A percentile compares a stretch with the other conserved stretches of the same genome.
Conservation (phyloP, 2,888 invertebrate species). For the Cancer borealis region DNA sequence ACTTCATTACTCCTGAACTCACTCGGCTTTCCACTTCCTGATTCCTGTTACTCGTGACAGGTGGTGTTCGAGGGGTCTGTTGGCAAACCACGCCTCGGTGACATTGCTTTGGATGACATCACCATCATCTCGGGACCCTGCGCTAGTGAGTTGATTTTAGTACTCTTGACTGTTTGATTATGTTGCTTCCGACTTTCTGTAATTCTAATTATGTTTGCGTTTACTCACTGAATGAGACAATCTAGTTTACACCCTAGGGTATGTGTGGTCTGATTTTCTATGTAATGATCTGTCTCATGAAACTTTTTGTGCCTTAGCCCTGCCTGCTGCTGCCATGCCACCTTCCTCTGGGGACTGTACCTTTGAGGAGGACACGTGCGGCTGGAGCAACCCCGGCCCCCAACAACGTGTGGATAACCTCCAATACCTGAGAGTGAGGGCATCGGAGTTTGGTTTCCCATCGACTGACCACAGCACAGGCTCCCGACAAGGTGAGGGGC, state of each 20-base stretch:
- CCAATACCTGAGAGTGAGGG: constrained; percentile 81
- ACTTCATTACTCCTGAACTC: neutral
- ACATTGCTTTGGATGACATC: constrained; percentile 84
- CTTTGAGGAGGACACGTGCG: constrained; percentile 83
- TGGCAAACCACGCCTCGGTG: constrained; percentile 83
- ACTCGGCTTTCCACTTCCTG: neutral
- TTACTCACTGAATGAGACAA: too few species aligned
- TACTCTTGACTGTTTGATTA: neutral
- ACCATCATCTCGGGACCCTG: constrained; percentile 83
- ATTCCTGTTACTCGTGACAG: constrained; percentile 78
- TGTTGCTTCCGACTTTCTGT: too few species aligned
- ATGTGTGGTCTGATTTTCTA: neutral
- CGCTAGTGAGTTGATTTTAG: constrained; percentile 74
- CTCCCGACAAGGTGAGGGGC: constrained; percentile 63
- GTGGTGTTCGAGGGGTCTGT: constrained; percentile 83
- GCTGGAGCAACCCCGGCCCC: constrained; percentile 82
- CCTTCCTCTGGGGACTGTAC: constrained; percentile 82
- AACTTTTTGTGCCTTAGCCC: constrained; percentile 52
- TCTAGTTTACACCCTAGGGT: too few species aligned
- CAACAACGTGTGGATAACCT: constrained; percentile 81
- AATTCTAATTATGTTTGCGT: too few species aligned
- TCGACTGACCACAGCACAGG: constrained; percentile 80
- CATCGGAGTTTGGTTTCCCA: constrained; percentile 80
- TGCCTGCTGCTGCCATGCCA: constrained; percentile 80
- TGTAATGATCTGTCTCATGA: neutral